phyloP scores from a whole-genome alignment of 1,140 invertebrate species.

The Grapholita molesta region DNA sequence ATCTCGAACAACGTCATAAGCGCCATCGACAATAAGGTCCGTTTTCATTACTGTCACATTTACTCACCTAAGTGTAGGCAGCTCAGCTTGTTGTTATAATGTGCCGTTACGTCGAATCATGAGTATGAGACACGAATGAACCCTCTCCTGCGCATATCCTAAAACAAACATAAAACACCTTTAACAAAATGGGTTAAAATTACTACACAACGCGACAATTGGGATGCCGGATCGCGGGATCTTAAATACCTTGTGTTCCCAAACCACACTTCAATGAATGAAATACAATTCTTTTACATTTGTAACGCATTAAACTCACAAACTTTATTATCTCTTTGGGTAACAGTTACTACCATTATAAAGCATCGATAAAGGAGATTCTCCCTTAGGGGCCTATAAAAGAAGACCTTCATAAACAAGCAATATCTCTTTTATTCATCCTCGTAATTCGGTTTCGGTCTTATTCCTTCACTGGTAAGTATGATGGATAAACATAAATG shows the following conservation, averaged over 20 bases:
- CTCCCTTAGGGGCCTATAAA: slow-evolving; percentile 52
- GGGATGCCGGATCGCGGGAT: too few relatives aligned
- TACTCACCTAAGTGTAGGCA: slow-evolving; percentile 62
- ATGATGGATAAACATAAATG: slow-evolving; percentile 25
- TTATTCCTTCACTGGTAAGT: slow-evolving; percentile 23
- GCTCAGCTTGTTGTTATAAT: slow-evolving; percentile 66
- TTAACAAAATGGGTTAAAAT: neutral
- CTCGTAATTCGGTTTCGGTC: slow-evolving; percentile 46
- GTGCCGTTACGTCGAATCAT: slow-evolving; percentile 46
- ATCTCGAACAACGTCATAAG: too few relatives aligned
- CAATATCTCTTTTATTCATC: slow-evolving; percentile 51
- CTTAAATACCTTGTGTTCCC: too few relatives aligned
- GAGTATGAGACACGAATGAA: slow-evolving; percentile 30
- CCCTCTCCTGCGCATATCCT: slow-evolving; percentile 34
- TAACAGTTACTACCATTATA: slow-evolving; percentile 46
- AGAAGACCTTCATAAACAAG: slow-evolving; percentile 63
- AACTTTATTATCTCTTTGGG: slow-evolving; percentile 52
- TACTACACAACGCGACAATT: neutral
- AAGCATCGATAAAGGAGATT: slow-evolving; percentile 51
- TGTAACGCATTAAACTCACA: slow-evolving; percentile 40
- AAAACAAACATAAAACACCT: slow-evolving; percentile 45
- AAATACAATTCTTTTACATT: slow-evolving; percentile 21
- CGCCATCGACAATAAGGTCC: too few relatives aligned
- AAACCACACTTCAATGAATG: neutral
- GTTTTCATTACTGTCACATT: neutral